Percentiles rank a stretch among this genome's conserved stretches.
These are phyloP conservation scores for Carassius carassius DNA, from an alignment of 2,113 vertebrate species.

Conservation along the genomic window DNA sequence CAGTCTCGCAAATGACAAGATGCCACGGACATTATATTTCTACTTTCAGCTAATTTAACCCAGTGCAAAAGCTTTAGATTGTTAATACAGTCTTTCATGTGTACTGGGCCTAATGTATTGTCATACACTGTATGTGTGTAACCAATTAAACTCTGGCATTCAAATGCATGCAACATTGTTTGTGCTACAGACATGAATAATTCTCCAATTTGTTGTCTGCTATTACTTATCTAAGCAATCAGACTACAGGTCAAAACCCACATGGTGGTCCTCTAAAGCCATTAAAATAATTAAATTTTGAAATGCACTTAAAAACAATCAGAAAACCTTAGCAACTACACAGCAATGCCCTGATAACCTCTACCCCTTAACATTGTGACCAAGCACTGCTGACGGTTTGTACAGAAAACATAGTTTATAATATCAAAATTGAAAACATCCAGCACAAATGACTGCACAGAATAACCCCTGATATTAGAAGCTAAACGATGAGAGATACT, in stretches of 20 bases:
- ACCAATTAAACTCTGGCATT: neutral
- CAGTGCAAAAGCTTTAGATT: conserved; percentile 18
- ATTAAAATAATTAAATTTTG: neutral
- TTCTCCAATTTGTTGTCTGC: neutral
- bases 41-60: conserved; percentile 47
- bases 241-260: neutral
- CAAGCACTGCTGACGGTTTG: neutral
- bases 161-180: neutral
- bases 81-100: conserved; percentile 28
- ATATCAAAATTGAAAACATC: neutral
- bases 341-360: neutral
- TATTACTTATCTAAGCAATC: neutral
- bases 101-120: conserved; percentile 33
- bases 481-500: neutral
- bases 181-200: neutral
- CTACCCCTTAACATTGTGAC: neutral
- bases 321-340: neutral
- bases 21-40: conserved; percentile 43
- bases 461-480: neutral
- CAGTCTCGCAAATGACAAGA: conserved; percentile 42
- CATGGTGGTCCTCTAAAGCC: neutral
- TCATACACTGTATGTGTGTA: neutral
- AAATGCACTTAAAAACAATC: neutral
- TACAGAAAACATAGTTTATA: neutral
- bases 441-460: neutral